A percentile compares a stretch with the other conserved stretches of the same genome.
Conservation (phyloP, 2,113 vertebrate genomes). For the Ardeotis arabs region DNA sequence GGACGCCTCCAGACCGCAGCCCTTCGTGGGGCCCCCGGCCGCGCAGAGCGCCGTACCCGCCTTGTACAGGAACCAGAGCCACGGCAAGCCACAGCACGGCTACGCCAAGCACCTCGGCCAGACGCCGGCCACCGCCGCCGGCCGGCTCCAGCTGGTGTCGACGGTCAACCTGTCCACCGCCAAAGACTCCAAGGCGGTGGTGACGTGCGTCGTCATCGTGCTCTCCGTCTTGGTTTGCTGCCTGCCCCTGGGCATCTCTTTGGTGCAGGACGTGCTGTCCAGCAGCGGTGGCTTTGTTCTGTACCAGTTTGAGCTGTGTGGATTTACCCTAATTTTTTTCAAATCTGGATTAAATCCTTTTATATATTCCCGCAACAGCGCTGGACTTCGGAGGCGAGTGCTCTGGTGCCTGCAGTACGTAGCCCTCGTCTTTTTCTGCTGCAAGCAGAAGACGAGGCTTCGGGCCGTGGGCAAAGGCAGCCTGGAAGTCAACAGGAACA, state of each 20-base stretch:
- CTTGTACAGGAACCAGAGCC: conserved; percentile 89
- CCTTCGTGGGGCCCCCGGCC: conserved; percentile 70
- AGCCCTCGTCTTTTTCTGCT: conserved; percentile 86
- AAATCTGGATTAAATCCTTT: conserved; percentile 97
- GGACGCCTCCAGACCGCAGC: conserved; percentile 78
- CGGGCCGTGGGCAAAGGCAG: conserved; percentile 91
- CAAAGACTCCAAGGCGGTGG: conserved; percentile 91
- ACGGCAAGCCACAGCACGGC: conserved; percentile 83
- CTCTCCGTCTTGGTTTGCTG: conserved; percentile 93
- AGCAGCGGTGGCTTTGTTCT: conserved; percentile 82
- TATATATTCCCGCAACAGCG: conserved; percentile 94
- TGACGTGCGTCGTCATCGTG: conserved; percentile 91
- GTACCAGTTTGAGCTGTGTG: conserved; percentile 93
- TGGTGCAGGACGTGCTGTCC: conserved; percentile 86
- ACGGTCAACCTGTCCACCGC: conserved; percentile 85
- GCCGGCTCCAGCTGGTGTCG: conserved; percentile 83
- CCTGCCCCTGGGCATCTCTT: conserved; percentile 88
- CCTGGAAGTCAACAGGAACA: conserved; percentile 94
- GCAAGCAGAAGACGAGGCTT: conserved; percentile 91
- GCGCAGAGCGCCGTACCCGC: conserved; percentile 79
- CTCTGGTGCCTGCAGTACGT: conserved; percentile 87
- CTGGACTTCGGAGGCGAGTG: conserved; percentile 87
- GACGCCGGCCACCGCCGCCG: conserved; percentile 1
- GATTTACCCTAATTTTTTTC: conserved; percentile 93
- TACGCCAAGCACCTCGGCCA: conserved; percentile 74